Evolutionary conservation across 1,140 invertebrate species (phyloP).

Genomic region (Ectropis grisescens): DNA sequence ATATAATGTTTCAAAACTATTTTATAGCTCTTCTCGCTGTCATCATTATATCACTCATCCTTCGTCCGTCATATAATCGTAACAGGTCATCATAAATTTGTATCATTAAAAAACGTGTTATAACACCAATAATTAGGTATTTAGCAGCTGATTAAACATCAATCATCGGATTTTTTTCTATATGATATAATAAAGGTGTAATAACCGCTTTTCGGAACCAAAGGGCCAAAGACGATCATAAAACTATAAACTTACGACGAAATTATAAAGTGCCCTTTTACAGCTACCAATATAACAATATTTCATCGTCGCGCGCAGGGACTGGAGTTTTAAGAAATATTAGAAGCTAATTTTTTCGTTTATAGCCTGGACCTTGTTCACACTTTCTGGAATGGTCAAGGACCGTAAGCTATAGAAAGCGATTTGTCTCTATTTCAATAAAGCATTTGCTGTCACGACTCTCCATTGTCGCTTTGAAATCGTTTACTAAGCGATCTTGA

Average conservation of each 20-base stretch:
- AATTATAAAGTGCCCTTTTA: conserved; percentile 53
- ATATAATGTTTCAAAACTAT: no score
- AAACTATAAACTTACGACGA: conserved; percentile 54
- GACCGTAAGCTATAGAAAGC: conserved; percentile 36
- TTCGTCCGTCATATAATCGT: no score
- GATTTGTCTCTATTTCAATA: conserved; percentile 33
- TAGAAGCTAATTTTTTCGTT: conserved; percentile 16
- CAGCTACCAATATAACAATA: conserved; percentile 51
- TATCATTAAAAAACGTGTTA: no score
- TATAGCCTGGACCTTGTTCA: conserved; percentile 32
- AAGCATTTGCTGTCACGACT: conserved; percentile 45
- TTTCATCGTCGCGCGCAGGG: conserved; percentile 43
- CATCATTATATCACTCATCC: no score
- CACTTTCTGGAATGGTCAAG: conserved; percentile 45
- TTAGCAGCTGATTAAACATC: conserved; percentile 36
- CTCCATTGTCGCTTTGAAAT: conserved; percentile 31
- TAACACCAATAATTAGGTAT: conserved; percentile 12
- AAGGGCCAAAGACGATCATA: conserved; percentile 33
- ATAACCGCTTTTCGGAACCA: conserved; percentile 8
- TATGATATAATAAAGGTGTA: conserved; percentile 24
- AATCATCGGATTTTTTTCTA: conserved; percentile 21
- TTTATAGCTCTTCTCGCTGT: no score
- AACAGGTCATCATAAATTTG: no score
- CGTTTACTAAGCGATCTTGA: conserved; percentile 37
- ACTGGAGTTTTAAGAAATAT: conserved; percentile 15